Evolutionary conservation across 2,888 invertebrate genomes (phyloP).

Genomic region (Drosophila phalerata): DNA sequence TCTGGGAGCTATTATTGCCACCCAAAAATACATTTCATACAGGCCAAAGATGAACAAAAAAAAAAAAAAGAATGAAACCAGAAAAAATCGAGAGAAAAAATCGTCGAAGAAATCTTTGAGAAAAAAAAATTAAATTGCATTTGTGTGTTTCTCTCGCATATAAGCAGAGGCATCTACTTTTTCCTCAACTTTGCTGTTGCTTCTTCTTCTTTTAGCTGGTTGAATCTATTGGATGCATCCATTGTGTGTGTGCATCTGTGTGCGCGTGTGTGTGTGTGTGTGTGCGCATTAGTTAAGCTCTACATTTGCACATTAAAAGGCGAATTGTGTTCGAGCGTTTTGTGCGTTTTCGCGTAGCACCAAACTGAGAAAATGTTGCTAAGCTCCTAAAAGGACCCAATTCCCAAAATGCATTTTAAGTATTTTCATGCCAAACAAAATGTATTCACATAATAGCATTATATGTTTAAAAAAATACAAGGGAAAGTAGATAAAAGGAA

Average conservation of each 20-base stretch:
- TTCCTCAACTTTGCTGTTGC: conserved; percentile 10
- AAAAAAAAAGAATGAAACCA: not conserved
- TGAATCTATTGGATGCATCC: conserved; percentile 73
- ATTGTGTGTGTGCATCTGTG: conserved; percentile 69
- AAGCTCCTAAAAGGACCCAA: conserved; percentile 69
- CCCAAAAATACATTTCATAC: conserved; percentile 84
- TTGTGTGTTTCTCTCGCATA: conserved; percentile 70
- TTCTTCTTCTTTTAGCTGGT: conserved; percentile 20
- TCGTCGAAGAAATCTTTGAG: conserved; percentile 28
- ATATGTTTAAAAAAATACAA: conserved; percentile 1
- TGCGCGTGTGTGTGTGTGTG: conserved; percentile 25
- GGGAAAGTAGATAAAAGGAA: conserved; percentile 10
- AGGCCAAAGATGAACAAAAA: conserved; percentile 57
- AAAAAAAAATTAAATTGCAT: conserved; percentile 76
- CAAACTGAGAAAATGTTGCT: conserved; percentile 48
- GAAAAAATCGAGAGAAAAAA: conserved; percentile 13
- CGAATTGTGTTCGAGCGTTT: conserved; percentile 75
- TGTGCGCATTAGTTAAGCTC: conserved; percentile 71
- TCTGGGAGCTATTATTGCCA: conserved; percentile 83
- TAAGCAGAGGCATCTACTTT: conserved; percentile 40
- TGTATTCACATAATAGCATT: conserved; percentile 11
- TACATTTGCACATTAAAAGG: conserved; percentile 82
- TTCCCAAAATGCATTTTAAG: conserved; percentile 25
- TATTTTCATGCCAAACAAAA: conserved; percentile 13
- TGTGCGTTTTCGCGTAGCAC: conserved; percentile 48